Evolutionary conservation across 2,888 invertebrate genomes (phyloP).

Genomic region (Ophion costatus): DNA sequence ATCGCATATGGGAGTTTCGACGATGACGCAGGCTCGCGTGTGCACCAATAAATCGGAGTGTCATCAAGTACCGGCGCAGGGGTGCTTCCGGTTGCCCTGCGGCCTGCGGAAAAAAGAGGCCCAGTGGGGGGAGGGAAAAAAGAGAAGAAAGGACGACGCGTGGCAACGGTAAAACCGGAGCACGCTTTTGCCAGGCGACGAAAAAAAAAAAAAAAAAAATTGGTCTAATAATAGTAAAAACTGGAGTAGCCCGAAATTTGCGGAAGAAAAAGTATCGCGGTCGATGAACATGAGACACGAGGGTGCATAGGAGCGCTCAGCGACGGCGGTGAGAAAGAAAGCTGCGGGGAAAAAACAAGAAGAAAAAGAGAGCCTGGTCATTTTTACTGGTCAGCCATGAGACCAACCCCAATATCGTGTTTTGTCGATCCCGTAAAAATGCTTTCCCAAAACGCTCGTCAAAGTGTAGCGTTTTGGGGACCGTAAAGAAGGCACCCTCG

Average conservation of each 20-base stretch:
- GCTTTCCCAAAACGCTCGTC: constrained; percentile 33
- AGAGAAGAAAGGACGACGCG: constrained; percentile 64
- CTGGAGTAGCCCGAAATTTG: constrained; percentile 74
- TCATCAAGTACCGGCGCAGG: constrained; percentile 66
- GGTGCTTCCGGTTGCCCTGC: constrained; percentile 15
- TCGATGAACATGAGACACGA: constrained; percentile 43
- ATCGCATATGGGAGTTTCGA: too few relatives aligned
- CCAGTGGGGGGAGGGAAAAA: background rate
- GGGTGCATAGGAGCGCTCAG: constrained; percentile 38
- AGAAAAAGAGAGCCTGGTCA: constrained; percentile 40
- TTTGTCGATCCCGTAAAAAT: constrained; percentile 45
- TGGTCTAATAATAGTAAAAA: constrained; percentile 82
- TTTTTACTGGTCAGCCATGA: constrained; percentile 48
- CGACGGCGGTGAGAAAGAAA: constrained; percentile 58
- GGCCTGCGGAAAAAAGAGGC: constrained; percentile 59
- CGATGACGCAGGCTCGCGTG: too few relatives aligned
- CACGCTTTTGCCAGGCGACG: constrained; percentile 69
- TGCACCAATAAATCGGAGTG: constrained; percentile 74
- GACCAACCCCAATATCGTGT: constrained; percentile 34
- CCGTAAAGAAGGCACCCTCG: constrained; percentile 48
- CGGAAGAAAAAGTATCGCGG: constrained; percentile 63
- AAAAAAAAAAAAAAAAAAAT: constrained; percentile 82
- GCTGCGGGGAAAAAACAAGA: constrained; percentile 33
- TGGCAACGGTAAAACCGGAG: constrained; percentile 70
- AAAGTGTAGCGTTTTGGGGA: constrained; percentile 53